Conservation (phyloP, 2,797 vertebrate genomes). For the Vespertilio murinus region DNA sequence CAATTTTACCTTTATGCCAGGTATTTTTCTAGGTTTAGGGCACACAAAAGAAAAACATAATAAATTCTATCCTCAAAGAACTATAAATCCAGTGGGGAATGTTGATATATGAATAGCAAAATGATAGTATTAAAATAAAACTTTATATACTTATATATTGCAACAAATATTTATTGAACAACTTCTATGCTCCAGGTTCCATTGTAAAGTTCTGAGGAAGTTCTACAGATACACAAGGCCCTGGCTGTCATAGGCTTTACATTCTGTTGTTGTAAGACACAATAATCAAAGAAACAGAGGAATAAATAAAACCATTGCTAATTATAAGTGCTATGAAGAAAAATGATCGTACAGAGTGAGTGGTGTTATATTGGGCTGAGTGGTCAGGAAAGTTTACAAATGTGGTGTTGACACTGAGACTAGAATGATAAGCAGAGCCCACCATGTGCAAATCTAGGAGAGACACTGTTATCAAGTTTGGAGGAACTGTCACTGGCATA, state of each 20-base stretch:
- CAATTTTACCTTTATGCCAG: not conserved
- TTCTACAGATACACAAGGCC: not conserved
- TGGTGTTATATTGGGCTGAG: not conserved
- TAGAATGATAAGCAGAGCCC: not conserved
- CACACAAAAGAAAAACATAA: not conserved
- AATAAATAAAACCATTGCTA: not conserved
- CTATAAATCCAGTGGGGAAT: not conserved
- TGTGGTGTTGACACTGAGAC: not conserved
- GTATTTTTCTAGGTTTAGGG: not conserved
- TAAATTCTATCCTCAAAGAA: not conserved
- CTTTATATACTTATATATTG: not conserved
- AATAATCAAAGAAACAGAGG: not conserved
- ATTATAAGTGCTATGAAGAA: not conserved
- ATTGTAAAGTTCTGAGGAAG: not conserved
- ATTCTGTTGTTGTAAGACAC: not conserved
- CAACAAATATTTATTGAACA: not conserved
- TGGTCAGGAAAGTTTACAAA: not conserved
- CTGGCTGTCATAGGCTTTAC: not conserved
- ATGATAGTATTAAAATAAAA: not conserved
- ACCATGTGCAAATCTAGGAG: not conserved
- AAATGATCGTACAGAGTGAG: not conserved
- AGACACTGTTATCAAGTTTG: not conserved
- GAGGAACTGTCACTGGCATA: not conserved
- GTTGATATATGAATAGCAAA: not conserved
- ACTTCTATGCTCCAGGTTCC: not conserved